Evolutionary conservation across 2,797 vertebrate genomes (phyloP).

Genomic region (Rhynchotus rufescens): DNA sequence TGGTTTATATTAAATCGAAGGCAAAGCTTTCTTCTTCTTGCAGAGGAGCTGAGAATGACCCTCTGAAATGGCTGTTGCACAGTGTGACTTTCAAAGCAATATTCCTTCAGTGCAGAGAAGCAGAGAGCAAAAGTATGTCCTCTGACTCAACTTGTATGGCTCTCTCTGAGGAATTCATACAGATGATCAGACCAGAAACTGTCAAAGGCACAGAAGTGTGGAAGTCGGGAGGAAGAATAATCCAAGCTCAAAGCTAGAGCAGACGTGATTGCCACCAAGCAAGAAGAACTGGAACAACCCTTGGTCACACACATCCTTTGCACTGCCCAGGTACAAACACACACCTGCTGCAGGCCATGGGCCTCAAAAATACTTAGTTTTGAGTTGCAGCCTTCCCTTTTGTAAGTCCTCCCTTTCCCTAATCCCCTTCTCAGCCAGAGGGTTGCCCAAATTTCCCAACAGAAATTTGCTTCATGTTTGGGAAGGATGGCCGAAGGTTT

Average conservation of each 20-base stretch:
- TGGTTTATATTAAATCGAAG: slow-evolving; percentile 1
- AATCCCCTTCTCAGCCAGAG: rapidly evolving
- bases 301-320: not conserved
- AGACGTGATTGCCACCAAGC: not conserved
- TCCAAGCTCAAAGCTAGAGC: rapidly evolving
- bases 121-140: slow-evolving; percentile 28
- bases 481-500: not conserved
- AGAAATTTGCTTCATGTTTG: not conserved
- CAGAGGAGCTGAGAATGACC: slow-evolving; percentile 18
- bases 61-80: not conserved
- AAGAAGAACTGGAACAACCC: not conserved
- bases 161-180: slow-evolving; percentile 25
- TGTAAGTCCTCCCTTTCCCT: not conserved
- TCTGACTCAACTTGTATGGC: not conserved
- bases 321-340: rapidly evolving
- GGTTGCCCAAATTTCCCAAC: not conserved
- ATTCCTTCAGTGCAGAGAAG: not conserved
- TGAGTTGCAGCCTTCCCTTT: not conserved
- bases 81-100: slow-evolving; percentile 44
- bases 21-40: slow-evolving; percentile 20
- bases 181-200: not conserved
- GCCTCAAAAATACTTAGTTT: not conserved
- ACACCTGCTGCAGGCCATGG: too few species aligned
- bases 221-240: not conserved
- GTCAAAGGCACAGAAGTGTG: not conserved